Conservation (phyloP, 2,888 invertebrate genomes). For the Calliopum simillimum region DNA sequence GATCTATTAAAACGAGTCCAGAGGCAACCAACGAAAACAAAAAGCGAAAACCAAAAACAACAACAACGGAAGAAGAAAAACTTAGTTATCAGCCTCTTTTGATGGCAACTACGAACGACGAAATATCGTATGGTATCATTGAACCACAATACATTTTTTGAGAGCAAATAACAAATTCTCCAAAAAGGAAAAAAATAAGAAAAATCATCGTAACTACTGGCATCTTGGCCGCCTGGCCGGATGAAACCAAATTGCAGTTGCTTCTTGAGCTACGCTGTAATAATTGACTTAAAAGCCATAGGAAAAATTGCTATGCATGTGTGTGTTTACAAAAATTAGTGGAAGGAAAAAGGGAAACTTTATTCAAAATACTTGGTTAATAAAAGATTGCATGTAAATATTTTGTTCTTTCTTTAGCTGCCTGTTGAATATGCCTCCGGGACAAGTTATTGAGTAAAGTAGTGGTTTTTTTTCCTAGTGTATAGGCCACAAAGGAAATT, state of each 20-base stretch:
- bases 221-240: conserved; percentile 17
- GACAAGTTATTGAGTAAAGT: conserved; percentile 18
- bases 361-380: conserved; percentile 36
- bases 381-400: conserved; percentile 34
- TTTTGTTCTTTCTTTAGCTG: conserved; percentile 7
- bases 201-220: neutral
- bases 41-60: neutral
- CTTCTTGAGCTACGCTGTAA: conserved; percentile 15
- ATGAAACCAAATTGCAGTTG: conserved; percentile 31
- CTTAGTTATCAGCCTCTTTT: neutral
- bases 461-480: neutral
- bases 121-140: conserved; percentile 12
- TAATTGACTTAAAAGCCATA: conserved; percentile 10
- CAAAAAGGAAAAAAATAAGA: neutral
- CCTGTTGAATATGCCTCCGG: conserved; percentile 24
- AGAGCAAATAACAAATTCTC: conserved; percentile 1
- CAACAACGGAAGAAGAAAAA: conserved; percentile 7
- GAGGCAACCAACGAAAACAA: conserved; percentile 9
- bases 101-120: conserved; percentile 1
- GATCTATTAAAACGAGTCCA: conserved; percentile 33
- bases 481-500: neutral
- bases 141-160: conserved; percentile 19
- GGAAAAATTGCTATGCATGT: too few relatives aligned
- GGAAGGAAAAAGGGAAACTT: conserved; percentile 5
- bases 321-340: too few relatives aligned